Evolutionary conservation across 2,888 invertebrate genomes (phyloP).

Genomic region (Shargacucullia verbasci): DNA sequence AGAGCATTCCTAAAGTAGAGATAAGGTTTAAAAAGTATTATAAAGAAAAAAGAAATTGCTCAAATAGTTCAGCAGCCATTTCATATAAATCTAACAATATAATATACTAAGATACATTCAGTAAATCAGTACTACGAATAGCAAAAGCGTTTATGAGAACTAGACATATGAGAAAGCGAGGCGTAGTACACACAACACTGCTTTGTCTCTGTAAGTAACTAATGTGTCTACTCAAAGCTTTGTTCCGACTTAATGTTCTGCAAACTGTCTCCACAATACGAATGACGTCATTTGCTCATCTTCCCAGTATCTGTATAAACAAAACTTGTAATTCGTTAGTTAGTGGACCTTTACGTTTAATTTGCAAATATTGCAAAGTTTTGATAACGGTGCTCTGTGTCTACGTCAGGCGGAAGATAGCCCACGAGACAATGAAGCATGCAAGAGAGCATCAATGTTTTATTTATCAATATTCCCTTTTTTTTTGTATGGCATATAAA

Average conservation of each 20-base stretch:
- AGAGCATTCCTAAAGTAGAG: too few relatives aligned
- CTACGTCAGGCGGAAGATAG: not conserved
- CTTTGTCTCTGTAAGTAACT: not conserved
- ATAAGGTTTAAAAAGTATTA: too few relatives aligned
- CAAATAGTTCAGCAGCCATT: too few relatives aligned
- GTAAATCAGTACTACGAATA: too few relatives aligned
- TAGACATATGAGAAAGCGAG: not conserved
- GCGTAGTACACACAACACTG: not conserved
- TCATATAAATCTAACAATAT: too few relatives aligned
- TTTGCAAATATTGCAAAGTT: constrained; percentile 13
- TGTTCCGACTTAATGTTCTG: constrained; percentile 6
- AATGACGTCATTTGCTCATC: constrained; percentile 16
- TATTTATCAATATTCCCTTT: too few relatives aligned
- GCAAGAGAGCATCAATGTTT: too few relatives aligned
- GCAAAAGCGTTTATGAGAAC: too few relatives aligned
- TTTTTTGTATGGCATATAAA: too few relatives aligned
- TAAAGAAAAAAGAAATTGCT: too few relatives aligned
- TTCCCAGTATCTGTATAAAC: constrained; percentile 11
- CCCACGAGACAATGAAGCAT: too few relatives aligned
- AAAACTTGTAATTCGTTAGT: constrained; percentile 27
- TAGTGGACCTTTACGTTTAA: constrained; percentile 17
- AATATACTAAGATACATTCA: too few relatives aligned
- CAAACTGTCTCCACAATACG: not conserved
- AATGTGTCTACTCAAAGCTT: constrained; percentile 11
- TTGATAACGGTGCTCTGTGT: not conserved